These are phyloP conservation scores for Zaprionus vittiger DNA, from an alignment of 1,140 invertebrate genomes.

Conservation along the genomic window DNA sequence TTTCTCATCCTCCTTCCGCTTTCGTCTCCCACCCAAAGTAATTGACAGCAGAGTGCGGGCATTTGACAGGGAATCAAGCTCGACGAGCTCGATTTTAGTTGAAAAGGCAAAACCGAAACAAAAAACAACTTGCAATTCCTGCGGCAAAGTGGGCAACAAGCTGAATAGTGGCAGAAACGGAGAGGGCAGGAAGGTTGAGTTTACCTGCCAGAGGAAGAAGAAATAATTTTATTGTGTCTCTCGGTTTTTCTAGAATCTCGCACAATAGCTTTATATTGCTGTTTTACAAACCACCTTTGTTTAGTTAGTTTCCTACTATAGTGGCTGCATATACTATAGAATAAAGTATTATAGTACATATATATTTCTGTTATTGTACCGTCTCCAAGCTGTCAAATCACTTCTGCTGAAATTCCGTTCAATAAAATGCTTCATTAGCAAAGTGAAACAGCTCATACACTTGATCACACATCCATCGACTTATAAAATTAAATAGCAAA, in stretches of 20 bases:
- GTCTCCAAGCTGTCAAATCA: neutral
- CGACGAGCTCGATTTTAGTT: neutral
- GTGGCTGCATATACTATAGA: neutral
- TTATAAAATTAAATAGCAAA: constrained; percentile 8
- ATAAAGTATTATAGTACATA: neutral
- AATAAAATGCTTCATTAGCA: constrained; percentile 8
- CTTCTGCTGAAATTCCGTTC: neutral
- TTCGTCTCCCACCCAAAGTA: neutral
- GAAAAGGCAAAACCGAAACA: constrained; percentile 1
- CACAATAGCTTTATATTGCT: neutral
- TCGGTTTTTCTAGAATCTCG: neutral
- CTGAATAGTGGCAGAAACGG: neutral
- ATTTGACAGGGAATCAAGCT: constrained; percentile 13
- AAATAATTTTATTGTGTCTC: neutral
- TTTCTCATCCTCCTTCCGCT: neutral
- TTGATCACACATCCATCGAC: constrained; percentile 13
- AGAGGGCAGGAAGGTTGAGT: neutral
- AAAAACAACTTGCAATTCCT: constrained; percentile 1
- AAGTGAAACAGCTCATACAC: constrained; percentile 40
- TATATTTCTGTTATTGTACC: neutral
- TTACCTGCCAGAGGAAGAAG: neutral
- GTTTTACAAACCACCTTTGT: neutral
- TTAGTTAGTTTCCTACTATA: neutral
- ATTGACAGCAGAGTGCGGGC: constrained; percentile 29
- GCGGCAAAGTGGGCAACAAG: neutral